A percentile compares a stretch with the other conserved stretches of the same genome.
These are phyloP conservation scores for Listronotus oregonensis DNA, from an alignment of 1,140 invertebrate genomes.

Conservation along the genomic window DNA sequence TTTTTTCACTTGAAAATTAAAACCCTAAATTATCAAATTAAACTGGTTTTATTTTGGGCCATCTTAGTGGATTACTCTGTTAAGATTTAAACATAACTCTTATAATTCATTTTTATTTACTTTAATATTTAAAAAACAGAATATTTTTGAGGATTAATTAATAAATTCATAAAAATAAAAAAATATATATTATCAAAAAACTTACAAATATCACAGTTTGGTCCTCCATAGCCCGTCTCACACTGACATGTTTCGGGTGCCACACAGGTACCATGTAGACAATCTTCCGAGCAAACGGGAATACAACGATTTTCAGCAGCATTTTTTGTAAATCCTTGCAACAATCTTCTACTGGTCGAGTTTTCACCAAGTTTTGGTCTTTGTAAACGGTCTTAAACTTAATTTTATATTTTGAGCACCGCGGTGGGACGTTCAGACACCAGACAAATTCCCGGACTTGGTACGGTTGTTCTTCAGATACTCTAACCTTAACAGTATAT, in stretches of 20 bases:
- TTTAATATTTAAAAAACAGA: no score
- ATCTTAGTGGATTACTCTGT: no score
- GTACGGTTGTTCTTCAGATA: slow-evolving; percentile 79
- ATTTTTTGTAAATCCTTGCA: slow-evolving; percentile 78
- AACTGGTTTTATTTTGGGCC: no score
- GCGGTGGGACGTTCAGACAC: slow-evolving; percentile 81
- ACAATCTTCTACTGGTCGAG: slow-evolving; percentile 79
- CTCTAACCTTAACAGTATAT: slow-evolving; percentile 71
- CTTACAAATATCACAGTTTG: slow-evolving; percentile 86
- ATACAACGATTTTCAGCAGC: slow-evolving; percentile 68
- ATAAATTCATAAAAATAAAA: no score
- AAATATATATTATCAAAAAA: slow-evolving; percentile 47
- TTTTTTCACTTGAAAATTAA: no score
- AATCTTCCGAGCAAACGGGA: slow-evolving; percentile 79
- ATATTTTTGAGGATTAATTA: no score
- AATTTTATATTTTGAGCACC: slow-evolving; percentile 85
- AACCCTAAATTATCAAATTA: no score
- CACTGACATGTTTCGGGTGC: slow-evolving; percentile 87
- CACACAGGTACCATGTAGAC: slow-evolving; percentile 82
- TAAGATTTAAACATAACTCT: no score
- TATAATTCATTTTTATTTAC: no score
- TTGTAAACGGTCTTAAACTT: slow-evolving; percentile 73
- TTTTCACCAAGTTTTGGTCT: slow-evolving; percentile 73
- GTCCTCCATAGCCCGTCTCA: slow-evolving; percentile 84
- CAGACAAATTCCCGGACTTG: slow-evolving; percentile 79